A percentile compares a stretch with the other conserved stretches of the same genome.
Evolutionary conservation across 2,797 vertebrate species (phyloP).

Genomic region (Acanthurus tractus): DNA sequence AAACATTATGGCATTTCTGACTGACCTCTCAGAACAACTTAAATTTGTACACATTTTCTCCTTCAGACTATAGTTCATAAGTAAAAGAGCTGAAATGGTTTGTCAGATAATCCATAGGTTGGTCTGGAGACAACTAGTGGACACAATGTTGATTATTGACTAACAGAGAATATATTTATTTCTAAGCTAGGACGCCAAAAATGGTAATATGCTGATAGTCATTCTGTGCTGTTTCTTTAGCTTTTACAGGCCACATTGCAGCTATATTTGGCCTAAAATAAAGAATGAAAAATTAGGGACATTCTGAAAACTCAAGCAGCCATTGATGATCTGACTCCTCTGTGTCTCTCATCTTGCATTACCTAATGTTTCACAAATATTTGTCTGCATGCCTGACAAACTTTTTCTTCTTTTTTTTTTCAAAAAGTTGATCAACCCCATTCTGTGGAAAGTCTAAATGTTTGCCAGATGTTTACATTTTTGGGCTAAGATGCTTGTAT

Average conservation of each 20-base stretch:
- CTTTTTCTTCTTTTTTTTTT: constrained; percentile 17
- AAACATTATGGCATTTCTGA: neutral
- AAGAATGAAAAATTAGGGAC: neutral
- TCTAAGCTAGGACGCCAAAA: neutral
- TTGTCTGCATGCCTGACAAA: constrained; percentile 15
- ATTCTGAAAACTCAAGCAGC: neutral
- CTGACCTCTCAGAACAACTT: neutral
- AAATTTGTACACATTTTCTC: neutral
- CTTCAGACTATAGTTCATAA: neutral
- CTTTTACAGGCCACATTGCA: neutral
- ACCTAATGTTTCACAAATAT: constrained; percentile 15
- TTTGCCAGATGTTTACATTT: constrained; percentile 88
- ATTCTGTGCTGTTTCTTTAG: neutral
- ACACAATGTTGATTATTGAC: neutral
- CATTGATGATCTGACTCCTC: neutral
- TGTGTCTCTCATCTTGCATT: constrained; percentile 19
- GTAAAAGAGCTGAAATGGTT: neutral
- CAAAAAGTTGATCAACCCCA: constrained; percentile 50
- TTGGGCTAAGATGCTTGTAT: constrained; percentile 77
- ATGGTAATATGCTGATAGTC: neutral
- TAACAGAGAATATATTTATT: neutral
- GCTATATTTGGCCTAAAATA: neutral
- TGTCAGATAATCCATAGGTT: neutral
- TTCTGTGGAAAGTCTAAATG: constrained; percentile 77
- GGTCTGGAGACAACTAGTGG: neutral